Conservation (phyloP, 2,888 invertebrate genomes). For the Nemurella pictetii region DNA sequence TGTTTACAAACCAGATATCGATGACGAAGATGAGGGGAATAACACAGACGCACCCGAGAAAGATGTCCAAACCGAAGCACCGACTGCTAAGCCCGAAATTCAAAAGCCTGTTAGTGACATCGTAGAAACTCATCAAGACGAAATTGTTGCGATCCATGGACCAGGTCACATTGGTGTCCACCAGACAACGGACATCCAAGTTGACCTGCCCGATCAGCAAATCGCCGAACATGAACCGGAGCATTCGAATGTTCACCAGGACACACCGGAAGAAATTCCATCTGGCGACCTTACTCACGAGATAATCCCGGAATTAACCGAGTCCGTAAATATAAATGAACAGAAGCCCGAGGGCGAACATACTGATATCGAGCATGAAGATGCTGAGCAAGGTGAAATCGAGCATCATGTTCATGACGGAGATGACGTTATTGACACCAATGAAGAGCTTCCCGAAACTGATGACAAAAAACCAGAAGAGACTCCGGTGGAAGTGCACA, state of each 20-base stretch:
- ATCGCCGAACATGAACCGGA: background rate
- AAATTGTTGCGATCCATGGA: background rate
- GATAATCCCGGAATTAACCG: background rate
- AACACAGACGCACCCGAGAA: background rate
- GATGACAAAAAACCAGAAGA: background rate
- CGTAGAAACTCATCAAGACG: background rate
- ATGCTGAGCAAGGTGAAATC: background rate
- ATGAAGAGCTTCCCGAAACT: background rate
- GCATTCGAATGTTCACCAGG: background rate
- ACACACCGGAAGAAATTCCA: background rate
- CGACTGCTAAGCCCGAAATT: background rate
- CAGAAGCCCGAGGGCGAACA: background rate
- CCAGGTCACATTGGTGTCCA: background rate
- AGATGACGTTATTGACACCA: background rate
- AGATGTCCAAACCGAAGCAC: background rate
- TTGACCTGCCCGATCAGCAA: background rate
- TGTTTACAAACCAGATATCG: constrained; percentile 1
- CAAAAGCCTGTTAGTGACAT: background rate
- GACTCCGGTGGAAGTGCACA: background rate
- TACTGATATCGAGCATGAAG: background rate
- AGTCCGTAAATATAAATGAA: background rate
- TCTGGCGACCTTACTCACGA: background rate
- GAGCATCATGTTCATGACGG: background rate
- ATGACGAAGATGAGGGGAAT: background rate
- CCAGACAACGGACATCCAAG: background rate